Evolutionary conservation across 2,888 invertebrate species (phyloP).

Genomic region (Chrysolina oricalcia): DNA sequence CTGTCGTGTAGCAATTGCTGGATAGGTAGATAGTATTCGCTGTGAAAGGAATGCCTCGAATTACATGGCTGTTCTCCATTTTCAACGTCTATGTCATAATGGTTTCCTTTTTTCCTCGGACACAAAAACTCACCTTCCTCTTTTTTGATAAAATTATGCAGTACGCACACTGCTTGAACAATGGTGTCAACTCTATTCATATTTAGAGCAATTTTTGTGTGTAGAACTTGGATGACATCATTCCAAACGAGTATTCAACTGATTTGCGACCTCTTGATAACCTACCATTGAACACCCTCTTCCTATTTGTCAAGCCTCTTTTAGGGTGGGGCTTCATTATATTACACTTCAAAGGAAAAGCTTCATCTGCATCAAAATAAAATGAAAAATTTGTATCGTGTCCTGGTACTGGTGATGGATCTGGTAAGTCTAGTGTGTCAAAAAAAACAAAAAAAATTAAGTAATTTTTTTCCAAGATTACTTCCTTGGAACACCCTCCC

Average conservation of each 20-base stretch:
- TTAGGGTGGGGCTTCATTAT: constrained; percentile 34
- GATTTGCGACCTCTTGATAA: constrained; percentile 44
- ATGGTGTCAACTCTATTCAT: constrained; percentile 36
- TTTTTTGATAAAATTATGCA: constrained; percentile 38
- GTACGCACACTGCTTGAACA: constrained; percentile 38
- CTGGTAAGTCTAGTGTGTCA: constrained; percentile 29
- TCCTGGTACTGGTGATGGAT: constrained; percentile 31
- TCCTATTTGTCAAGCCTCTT: constrained; percentile 41
- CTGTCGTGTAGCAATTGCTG: no score
- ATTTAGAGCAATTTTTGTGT: constrained; percentile 26
- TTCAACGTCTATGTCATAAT: constrained; percentile 24
- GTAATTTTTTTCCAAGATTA: background rate
- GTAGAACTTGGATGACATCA: constrained; percentile 32
- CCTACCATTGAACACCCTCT: constrained; percentile 40
- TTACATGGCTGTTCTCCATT: constrained; percentile 25
- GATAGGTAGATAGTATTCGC: no score
- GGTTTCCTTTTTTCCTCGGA: constrained; percentile 27
- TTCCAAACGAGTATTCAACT: constrained; percentile 33
- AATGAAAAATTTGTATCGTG: constrained; percentile 30
- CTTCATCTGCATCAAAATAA: no score
- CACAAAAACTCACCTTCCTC: constrained; percentile 28
- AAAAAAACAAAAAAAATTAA: no score
- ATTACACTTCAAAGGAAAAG: constrained; percentile 27
- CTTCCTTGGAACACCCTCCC: no score
- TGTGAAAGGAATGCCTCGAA: no score